Evolutionary conservation across 2,888 invertebrate species (phyloP).

Genomic region (Automeris io): DNA sequence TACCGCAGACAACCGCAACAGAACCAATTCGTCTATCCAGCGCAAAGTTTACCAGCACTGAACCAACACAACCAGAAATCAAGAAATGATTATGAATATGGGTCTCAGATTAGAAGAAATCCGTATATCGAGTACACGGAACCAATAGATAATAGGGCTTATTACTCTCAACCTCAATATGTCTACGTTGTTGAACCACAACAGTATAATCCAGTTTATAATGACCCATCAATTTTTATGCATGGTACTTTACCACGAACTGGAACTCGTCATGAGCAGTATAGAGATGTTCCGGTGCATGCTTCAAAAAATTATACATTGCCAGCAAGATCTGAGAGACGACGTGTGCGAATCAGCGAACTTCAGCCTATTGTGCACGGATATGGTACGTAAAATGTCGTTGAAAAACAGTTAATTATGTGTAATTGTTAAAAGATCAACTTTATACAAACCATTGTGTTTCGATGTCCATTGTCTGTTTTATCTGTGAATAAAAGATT

Average conservation of each 20-base stretch:
- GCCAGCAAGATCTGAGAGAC: conserved; percentile 45
- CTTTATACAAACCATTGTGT: neutral
- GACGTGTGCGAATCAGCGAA: conserved; percentile 66
- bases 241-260: conserved; percentile 51
- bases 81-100: conserved; percentile 30
- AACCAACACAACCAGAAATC: conserved; percentile 48
- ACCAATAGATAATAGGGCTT: conserved; percentile 25
- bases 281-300: conserved; percentile 25
- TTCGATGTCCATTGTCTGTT: neutral
- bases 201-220: conserved; percentile 42
- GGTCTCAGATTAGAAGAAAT: conserved; percentile 32
- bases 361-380: conserved; percentile 56
- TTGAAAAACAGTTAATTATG: neutral
- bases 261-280: conserved; percentile 27
- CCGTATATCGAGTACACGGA: conserved; percentile 49
- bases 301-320: conserved; percentile 48
- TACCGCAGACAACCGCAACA: conserved; percentile 53
- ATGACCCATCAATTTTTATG: conserved; percentile 36
- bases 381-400: conserved; percentile 52
- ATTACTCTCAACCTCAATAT: conserved; percentile 27
- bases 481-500: neutral
- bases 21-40: conserved; percentile 55
- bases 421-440: conserved; percentile 1
- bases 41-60: conserved; percentile 59
- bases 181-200: conserved; percentile 18